Base-by-base conservation (phyloP, 1,140 invertebrate genomes). In the Neotoxoptera formosana region DNA sequence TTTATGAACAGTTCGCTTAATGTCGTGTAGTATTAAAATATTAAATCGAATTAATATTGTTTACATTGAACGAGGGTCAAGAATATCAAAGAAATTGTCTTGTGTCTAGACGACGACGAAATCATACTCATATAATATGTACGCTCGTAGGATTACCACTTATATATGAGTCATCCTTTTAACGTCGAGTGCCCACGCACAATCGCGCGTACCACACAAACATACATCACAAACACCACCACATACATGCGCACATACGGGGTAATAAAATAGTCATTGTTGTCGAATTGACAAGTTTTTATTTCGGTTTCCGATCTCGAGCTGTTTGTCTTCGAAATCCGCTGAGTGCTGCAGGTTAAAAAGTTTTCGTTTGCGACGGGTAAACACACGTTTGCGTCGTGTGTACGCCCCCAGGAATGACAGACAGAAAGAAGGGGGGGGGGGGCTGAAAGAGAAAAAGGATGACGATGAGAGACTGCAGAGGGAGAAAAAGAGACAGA, bases 301-400 rank as follows among this genome's bases (percentile, higher is more conserved):
- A 84, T 84, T 92, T 84, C 67, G 91, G 81, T 92, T 92, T 84
- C 81, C 81, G 91, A 92, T 83, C 47, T 53, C 48, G 48, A 84
- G 21, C 23, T 92, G 91, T 92, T 92, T 84, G 91, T 84, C 81
- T 84, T 92, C 76, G 47, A 92, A 92, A 92, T 92, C 91, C 91
- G 91, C 91, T 47, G 91, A 83, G 67, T 51, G 86, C 36, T 89
- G 60, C 30, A 90, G 90, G 67, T 81, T 83, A 91, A 91, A 91
- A 91, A 91, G 90, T 91, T 91, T 91, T 81, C 60, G 86, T 51
- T 92, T 83, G 47, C 84, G 47, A 48, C 90, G 9, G 53, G 51
- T 60, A 90, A 90, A 90, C 53, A 90, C 88, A 11, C 51, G 3
- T n/a, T n/a, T n/a, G 11, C 11, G 25, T 20, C 21, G 17, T 47